Percentiles rank a stretch among this genome's conserved stretches.
These are phyloP conservation scores for Callionymus lyra DNA, from an alignment of 2,113 vertebrate species.

Conservation along the genomic window DNA sequence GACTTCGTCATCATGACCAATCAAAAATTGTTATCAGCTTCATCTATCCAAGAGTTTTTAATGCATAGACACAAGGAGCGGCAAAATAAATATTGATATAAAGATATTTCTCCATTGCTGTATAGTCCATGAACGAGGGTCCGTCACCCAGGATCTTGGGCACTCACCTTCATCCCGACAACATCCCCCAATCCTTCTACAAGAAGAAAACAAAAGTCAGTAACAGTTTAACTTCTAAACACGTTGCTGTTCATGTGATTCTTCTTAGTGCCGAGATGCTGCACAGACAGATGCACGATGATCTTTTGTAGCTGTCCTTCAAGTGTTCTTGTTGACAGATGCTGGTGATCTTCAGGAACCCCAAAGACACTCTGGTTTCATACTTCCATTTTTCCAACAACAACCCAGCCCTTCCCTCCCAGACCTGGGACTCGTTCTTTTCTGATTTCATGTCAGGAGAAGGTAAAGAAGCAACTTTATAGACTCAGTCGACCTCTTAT, in stretches of 20 bases:
- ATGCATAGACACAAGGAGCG: too few relatives aligned
- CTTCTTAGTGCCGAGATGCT: too few relatives aligned
- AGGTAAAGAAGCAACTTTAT: slow-evolving; percentile 32
- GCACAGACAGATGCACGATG: too few relatives aligned
- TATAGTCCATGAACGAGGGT: slow-evolving; percentile 23
- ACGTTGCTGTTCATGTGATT: too few relatives aligned
- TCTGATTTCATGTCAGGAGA: slow-evolving; percentile 69
- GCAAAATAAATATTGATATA: too few relatives aligned
- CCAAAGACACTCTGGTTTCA: slow-evolving; percentile 74
- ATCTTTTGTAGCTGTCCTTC: too few relatives aligned
- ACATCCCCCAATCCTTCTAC: slow-evolving; percentile 42
- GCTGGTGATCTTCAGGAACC: slow-evolving; percentile 72
- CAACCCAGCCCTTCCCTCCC: slow-evolving; percentile 56
- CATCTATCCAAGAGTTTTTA: too few relatives aligned
- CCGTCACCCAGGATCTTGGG: slow-evolving; percentile 51
- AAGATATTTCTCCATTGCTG: too few relatives aligned
- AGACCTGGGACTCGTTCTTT: slow-evolving; percentile 74
- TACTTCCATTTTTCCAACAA: slow-evolving; percentile 75
- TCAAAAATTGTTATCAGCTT: too few relatives aligned
- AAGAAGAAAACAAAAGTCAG: slow-evolving; percentile 40
- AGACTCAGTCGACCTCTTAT: background rate
- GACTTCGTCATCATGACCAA: too few relatives aligned
- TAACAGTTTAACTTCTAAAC: background rate
- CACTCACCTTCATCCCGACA: slow-evolving; percentile 51
- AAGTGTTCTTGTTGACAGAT: slow-evolving; percentile 45